Base-by-base conservation (phyloP, 2,888 invertebrate species). In the Prionchulus punctatus region DNA sequence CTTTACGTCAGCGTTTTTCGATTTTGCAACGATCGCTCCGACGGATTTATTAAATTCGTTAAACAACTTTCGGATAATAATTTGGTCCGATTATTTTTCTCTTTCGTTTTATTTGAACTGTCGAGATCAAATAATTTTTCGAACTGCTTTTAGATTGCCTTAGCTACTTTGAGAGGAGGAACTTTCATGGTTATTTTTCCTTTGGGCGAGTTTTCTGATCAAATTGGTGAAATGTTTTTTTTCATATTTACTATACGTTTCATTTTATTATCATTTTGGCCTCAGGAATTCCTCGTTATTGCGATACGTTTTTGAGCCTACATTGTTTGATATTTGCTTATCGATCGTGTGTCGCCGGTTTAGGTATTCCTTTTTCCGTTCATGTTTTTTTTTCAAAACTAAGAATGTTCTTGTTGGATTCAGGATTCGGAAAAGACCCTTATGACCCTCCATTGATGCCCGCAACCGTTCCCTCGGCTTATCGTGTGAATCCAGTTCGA, bases 271-370 rank as follows among this genome's bases (percentile, higher is more conserved):
- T n/a, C 12, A 45, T n/a, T 23, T 25, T 54, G n/a, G n/a, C n/a
- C n/a, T 4, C 21, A 55, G 55, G 56, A 18, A 54, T 56, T 42
- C 56, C 56, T 3, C 3, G 48, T 4, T 36, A 43, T 18, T 2
- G 53, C 7, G 56, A 56, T 3, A 3, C 56, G 21, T 12, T 2
- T 23, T 2, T 23, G 3, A 26, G 36, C 36, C 23, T 56, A 3
- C 52, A 56, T 31, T 52, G 51, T n/a, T 25, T 56, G 12, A 27
- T 42, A 18, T 26, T 56, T 18, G 54, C 28, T 3, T 56, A 54
- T 42, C 21, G 56, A n/a, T 56, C 56, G 3, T 30, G 53, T n/a
- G 47, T 28, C 2, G 36, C 56, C 21, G 56, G 56, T 3, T n/a
- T 56, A 15, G 23, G 56, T 56, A 36, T 21, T 36, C 36, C 26